phyloP scores from a whole-genome alignment of 2,113 vertebrate genomes.

The Vulpes vulpes region DNA sequence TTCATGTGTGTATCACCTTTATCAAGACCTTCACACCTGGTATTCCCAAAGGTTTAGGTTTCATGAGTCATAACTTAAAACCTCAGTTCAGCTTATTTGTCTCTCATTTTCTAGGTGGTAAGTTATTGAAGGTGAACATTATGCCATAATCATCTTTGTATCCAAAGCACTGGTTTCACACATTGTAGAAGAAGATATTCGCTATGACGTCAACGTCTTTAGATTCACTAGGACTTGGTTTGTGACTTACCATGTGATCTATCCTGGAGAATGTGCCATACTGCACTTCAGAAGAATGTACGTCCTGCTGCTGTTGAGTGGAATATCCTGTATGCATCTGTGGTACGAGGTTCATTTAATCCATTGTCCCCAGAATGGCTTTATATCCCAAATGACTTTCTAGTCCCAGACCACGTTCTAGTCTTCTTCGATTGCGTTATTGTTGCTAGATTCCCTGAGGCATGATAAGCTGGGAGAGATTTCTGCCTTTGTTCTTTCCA shows the following conservation, averaged over 20 bases:
- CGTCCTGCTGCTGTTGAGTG: not conserved
- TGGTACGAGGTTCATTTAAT: not conserved
- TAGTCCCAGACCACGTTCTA: not conserved
- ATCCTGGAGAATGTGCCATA: not conserved
- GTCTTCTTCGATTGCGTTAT: not conserved
- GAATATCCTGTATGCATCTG: not conserved
- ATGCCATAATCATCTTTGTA: not conserved
- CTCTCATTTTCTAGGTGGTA: not conserved
- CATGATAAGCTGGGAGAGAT: not conserved
- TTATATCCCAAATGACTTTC: not conserved
- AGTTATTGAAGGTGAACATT: not conserved
- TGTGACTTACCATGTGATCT: not conserved
- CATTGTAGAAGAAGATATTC: not conserved
- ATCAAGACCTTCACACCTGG: not conserved
- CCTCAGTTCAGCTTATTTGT: not conserved
- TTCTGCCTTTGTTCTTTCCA: constrained; percentile 34
- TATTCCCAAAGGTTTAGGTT: not conserved
- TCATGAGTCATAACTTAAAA: not conserved
- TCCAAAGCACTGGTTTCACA: not conserved
- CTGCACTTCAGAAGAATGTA: not conserved
- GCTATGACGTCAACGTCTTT: not conserved
- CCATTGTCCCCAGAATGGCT: not conserved
- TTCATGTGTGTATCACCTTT: not conserved
- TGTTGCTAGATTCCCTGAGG: not conserved
- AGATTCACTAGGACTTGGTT: not conserved